phyloP scores from a whole-genome alignment of 2,113 vertebrate genomes.

The Nestor notabilis region DNA sequence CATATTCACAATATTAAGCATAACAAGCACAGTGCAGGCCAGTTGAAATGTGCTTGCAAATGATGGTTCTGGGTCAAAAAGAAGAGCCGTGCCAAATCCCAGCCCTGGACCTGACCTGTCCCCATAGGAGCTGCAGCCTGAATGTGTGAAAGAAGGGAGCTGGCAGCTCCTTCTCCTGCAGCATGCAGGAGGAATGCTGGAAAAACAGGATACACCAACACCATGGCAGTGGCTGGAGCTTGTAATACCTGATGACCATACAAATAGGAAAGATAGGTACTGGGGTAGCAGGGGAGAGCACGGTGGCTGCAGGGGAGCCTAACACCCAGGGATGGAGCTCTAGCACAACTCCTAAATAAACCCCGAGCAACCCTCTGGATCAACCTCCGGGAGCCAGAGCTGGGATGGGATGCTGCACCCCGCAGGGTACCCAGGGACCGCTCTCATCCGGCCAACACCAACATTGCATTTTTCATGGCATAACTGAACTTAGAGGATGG shows the following conservation, averaged over 20 bases:
- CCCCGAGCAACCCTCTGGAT: neutral
- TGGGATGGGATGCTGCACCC: neutral
- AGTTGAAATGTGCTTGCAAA: conserved; percentile 34
- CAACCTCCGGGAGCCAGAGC: neutral
- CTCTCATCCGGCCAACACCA: fast-evolving
- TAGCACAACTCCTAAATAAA: neutral
- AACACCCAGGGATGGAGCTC: neutral
- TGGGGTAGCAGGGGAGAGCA: neutral
- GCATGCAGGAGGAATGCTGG: neutral
- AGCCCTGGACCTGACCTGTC: conserved; percentile 2
- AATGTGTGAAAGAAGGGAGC: neutral
- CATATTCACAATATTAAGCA: neutral
- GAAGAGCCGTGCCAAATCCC: neutral
- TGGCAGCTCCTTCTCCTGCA: neutral
- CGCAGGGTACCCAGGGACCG: neutral
- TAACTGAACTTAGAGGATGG: neutral
- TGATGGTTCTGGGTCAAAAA: neutral
- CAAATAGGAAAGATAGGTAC: neutral
- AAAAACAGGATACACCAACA: neutral
- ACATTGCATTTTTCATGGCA: neutral
- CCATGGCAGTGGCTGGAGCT: neutral
- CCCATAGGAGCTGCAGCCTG: conserved; percentile 44
- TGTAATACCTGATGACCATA: neutral
- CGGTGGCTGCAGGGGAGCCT: neutral
- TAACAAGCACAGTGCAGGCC: neutral